Evolutionary conservation across 2,113 vertebrate genomes (phyloP).

Genomic region (Suricata suricatta): DNA sequence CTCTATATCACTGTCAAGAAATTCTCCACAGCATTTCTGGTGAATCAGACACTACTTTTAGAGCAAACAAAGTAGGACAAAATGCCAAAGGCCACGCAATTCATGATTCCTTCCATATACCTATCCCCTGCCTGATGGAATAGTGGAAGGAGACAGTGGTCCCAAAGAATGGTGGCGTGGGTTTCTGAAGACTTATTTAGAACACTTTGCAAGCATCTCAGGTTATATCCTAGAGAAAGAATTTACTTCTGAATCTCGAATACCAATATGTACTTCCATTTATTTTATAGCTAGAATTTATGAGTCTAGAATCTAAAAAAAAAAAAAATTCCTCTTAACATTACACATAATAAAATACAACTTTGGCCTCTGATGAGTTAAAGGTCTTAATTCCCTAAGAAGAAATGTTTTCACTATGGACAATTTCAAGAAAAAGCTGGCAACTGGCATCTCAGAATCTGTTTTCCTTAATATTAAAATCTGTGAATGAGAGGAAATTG

Average conservation of each 20-base stretch:
- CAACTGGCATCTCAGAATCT: not conserved
- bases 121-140: not conserved
- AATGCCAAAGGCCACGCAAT: not conserved
- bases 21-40: not conserved
- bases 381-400: not conserved
- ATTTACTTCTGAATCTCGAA: not conserved
- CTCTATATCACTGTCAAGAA: not conserved
- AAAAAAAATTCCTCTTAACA: not conserved
- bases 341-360: not conserved
- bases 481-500: not conserved
- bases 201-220: not conserved
- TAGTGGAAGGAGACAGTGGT: not conserved
- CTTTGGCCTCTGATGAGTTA: not conserved
- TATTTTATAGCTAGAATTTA: not conserved
- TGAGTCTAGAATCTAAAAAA: not conserved
- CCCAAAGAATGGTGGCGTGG: not conserved
- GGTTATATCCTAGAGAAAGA: not conserved
- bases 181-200: not conserved
- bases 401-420: not conserved
- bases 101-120: not conserved
- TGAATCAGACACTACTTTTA: not conserved
- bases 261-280: not conserved
- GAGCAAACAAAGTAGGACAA: not conserved
- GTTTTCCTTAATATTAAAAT: not conserved
- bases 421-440: not conserved